These are phyloP conservation scores for Leistus spinibarbis DNA, from an alignment of 2,888 invertebrate species.

Conservation along the genomic window DNA sequence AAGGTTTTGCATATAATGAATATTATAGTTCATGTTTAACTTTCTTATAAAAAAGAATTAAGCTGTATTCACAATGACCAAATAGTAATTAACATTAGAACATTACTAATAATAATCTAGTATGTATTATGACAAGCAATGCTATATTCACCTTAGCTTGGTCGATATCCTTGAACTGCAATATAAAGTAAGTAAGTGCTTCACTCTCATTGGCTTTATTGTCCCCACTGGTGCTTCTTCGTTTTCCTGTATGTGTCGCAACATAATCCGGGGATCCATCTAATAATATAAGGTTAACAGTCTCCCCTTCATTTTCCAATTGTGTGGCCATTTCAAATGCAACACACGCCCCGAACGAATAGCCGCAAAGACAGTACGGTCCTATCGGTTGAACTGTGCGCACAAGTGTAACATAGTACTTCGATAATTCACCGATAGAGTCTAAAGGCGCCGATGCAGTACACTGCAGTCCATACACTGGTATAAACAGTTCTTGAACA, in stretches of 20 bases:
- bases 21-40: no score
- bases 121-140: no score
- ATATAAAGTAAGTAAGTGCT: constrained; percentile 82
- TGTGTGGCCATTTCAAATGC: constrained; percentile 94
- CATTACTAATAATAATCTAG: neutral
- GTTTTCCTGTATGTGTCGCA: constrained; percentile 74
- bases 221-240: constrained; percentile 64
- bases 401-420: constrained; percentile 74
- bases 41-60: no score
- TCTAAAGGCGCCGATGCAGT: constrained; percentile 74
- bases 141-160: constrained; percentile 66
- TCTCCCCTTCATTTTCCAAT: constrained; percentile 69
- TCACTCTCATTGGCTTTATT: constrained; percentile 68
- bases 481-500: constrained; percentile 73
- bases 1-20: no score
- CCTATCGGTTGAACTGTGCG: constrained; percentile 77
- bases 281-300: constrained; percentile 73
- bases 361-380: constrained; percentile 89
- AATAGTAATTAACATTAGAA: no score
- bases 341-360: constrained; percentile 94
- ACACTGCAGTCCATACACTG: constrained; percentile 91
- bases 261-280: constrained; percentile 91
- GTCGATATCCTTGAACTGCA: constrained; percentile 79
- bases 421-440: constrained; percentile 74
- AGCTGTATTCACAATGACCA: no score